Conservation (phyloP, 2,113 vertebrate species). For the Otis tarda region DNA sequence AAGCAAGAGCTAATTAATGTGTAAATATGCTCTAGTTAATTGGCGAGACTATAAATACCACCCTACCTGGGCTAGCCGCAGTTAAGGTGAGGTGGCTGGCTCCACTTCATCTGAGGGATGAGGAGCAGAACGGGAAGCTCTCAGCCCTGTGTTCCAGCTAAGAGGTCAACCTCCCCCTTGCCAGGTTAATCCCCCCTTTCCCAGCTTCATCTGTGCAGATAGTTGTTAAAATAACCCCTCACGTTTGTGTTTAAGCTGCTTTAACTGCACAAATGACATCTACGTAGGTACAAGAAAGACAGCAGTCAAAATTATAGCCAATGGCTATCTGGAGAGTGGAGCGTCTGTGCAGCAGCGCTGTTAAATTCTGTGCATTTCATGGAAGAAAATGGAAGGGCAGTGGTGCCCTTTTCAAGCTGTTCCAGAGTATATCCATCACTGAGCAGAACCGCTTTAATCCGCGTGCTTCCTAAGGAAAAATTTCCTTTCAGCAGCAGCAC, state of each 20-base stretch:
- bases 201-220: background rate
- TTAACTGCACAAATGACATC: background rate
- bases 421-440: background rate
- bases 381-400: background rate
- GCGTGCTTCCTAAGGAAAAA: accelerated
- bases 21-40: background rate
- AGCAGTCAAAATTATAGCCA: background rate
- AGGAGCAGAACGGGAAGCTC: background rate
- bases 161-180: background rate
- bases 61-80: background rate
- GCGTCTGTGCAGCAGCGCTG: accelerated
- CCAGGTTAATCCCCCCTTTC: background rate
- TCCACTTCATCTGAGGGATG: background rate
- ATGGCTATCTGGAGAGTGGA: background rate
- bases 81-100: background rate
- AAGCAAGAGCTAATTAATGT: background rate
- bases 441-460: background rate
- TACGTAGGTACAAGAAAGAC: background rate
- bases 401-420: background rate
- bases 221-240: background rate
- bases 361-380: background rate
- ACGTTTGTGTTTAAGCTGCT: background rate
- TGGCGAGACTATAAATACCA: background rate
- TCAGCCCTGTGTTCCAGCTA: background rate
- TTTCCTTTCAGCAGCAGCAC: background rate